These are phyloP conservation scores for Adelosebastes latens DNA, from an alignment of 2,797 vertebrate genomes.

Conservation along the genomic window DNA sequence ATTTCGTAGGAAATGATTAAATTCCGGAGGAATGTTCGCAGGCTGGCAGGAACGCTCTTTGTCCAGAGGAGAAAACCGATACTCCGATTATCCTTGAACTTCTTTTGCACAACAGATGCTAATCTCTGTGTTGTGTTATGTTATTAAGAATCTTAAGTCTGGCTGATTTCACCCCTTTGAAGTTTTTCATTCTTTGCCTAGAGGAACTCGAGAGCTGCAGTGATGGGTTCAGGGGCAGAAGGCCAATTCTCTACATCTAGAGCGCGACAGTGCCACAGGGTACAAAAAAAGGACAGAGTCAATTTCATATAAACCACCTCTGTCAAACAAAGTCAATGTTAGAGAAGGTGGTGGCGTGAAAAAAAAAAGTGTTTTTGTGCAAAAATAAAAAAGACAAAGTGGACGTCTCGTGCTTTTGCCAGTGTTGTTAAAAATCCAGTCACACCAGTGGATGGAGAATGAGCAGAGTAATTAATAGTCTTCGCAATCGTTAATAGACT, in stretches of 20 bases:
- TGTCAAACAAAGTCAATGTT: conserved; percentile 19
- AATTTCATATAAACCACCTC: conserved; percentile 23
- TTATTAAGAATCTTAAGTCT: conserved; percentile 14
- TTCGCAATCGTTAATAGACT: conserved; percentile 10
- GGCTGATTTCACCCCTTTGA: conserved; percentile 35
- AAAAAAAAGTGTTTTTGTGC: not conserved
- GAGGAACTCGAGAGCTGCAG: conserved; percentile 5
- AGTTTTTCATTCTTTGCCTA: conserved; percentile 12
- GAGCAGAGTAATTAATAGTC: conserved; percentile 5
- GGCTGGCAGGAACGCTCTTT: not conserved
- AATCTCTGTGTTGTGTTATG: conserved; percentile 24
- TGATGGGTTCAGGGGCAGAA: not conserved
- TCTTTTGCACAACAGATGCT: conserved; percentile 40
- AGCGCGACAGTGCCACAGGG: conserved; percentile 9
- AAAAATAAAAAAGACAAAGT: not conserved
- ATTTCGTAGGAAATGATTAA: not conserved
- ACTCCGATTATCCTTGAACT: conserved; percentile 11
- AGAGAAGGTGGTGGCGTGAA: not conserved
- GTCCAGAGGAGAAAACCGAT: not conserved
- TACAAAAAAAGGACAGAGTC: not conserved
- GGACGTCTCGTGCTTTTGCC: not conserved
- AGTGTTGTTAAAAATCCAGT: not conserved
- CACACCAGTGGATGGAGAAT: not conserved
- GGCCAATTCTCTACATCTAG: conserved; percentile 8
- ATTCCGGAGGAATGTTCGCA: not conserved